Evolutionary conservation across 2,797 vertebrate genomes (phyloP).

Genomic region (Aeoliscus strigatus): DNA sequence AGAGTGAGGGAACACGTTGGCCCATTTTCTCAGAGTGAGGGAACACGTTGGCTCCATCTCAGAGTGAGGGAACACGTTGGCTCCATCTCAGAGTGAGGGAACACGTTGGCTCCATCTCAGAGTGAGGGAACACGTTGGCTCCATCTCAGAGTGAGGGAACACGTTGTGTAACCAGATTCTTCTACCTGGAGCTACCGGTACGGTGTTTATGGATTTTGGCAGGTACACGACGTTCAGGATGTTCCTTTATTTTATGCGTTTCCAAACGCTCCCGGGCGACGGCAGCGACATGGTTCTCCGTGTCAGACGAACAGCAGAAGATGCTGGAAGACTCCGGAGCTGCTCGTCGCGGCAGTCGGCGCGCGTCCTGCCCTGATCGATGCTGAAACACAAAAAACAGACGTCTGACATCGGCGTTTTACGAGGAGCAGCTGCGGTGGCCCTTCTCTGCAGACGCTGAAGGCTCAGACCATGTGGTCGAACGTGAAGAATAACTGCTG

Average conservation of each 20-base stretch:
- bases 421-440: constrained; percentile 1
- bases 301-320: constrained; percentile 11
- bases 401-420: constrained; percentile 21
- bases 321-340: constrained; percentile 28
- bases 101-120: constrained; percentile 31
- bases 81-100: constrained; percentile 20
- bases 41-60: constrained; percentile 30
- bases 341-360: constrained; percentile 25
- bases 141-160: neutral
- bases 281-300: constrained; percentile 1
- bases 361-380: constrained; percentile 16
- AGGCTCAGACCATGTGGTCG: constrained; percentile 3
- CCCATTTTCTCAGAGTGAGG: no score
- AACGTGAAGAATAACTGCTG: neutral
- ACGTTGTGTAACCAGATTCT: constrained; percentile 19
- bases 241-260: constrained; percentile 1
- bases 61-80: constrained; percentile 33
- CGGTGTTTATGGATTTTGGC: constrained; percentile 15
- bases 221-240: constrained; percentile 1
- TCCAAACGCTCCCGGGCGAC: constrained; percentile 9
- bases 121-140: no score
- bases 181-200: constrained; percentile 2
- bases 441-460: constrained; percentile 8
- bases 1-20: constrained; percentile 1
- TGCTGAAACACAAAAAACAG: constrained; percentile 15